These are phyloP conservation scores for Heterodera filipjevi DNA, from an alignment of 2,888 invertebrate genomes.

Conservation along the genomic window DNA sequence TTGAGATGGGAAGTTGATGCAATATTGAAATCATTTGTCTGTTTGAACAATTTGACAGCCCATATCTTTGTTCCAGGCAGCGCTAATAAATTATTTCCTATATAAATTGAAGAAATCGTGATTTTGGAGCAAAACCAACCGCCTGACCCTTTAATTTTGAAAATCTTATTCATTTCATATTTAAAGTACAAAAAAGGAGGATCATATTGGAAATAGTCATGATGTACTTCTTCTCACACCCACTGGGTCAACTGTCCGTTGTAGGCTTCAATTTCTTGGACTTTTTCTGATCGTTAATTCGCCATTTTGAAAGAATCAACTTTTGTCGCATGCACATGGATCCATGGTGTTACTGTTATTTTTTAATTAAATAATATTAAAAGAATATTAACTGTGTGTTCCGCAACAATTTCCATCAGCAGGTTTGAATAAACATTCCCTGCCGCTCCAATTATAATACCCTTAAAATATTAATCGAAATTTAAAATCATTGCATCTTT, in stretches of 20 bases:
- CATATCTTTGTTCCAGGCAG: no score
- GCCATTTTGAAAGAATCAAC: conserved; percentile 36
- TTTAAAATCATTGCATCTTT: background rate
- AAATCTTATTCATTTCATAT: no score
- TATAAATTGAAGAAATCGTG: no score
- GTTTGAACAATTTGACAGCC: no score
- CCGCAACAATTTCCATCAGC: background rate
- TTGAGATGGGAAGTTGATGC: background rate
- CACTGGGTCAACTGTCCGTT: background rate
- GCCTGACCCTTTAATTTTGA: no score
- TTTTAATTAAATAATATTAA: background rate
- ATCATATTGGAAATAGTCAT: background rate
- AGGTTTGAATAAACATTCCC: conserved; percentile 20
- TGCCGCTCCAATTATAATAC: conserved; percentile 40
- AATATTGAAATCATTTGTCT: no score
- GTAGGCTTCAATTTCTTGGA: background rate
- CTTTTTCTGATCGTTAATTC: no score
- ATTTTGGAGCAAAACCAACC: no score
- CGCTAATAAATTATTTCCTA: no score
- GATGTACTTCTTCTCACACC: background rate
- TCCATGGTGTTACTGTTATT: conserved; percentile 49
- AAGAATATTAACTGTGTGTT: conserved; percentile 26
- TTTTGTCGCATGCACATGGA: conserved; percentile 49
- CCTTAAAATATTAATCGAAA: conserved; percentile 15
- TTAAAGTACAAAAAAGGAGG: no score